Evolutionary conservation across 2,113 vertebrate genomes (phyloP).

Genomic region (Dicentrarchus labrax): DNA sequence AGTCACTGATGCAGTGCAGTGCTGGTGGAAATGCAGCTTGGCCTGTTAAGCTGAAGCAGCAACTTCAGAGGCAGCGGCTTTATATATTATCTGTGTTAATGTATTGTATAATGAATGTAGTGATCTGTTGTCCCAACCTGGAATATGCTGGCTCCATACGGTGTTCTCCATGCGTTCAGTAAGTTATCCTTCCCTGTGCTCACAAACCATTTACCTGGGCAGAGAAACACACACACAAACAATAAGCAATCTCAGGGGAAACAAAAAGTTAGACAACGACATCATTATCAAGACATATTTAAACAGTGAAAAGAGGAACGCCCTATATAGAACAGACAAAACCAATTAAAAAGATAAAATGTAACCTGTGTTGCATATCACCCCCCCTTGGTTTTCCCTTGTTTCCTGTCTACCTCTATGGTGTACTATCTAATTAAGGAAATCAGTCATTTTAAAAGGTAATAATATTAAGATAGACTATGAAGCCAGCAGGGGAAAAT

Average conservation of each 20-base stretch:
- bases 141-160: slow-evolving; percentile 98
- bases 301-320: not conserved
- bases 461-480: too few relatives aligned
- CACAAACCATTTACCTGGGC: slow-evolving; percentile 96
- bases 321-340: not conserved
- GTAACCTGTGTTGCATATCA: not conserved
- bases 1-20: not conserved
- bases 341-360: not conserved
- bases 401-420: not conserved
- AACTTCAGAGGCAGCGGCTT: not conserved
- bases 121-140: slow-evolving; percentile 85
- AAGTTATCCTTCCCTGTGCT: slow-evolving; percentile 98
- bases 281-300: not conserved
- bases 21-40: not conserved
- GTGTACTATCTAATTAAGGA: not conserved
- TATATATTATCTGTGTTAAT: not conserved
- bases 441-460: not conserved
- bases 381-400: not conserved
- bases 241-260: not conserved
- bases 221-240: slow-evolving; percentile 30
- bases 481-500: not conserved
- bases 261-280: not conserved
- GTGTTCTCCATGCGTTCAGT: slow-evolving; percentile 96
- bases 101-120: slow-evolving; percentile 19
- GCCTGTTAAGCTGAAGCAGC: not conserved